Base-by-base conservation (phyloP, 2,888 invertebrate species). In the Chrysomela aeneicollis region DNA sequence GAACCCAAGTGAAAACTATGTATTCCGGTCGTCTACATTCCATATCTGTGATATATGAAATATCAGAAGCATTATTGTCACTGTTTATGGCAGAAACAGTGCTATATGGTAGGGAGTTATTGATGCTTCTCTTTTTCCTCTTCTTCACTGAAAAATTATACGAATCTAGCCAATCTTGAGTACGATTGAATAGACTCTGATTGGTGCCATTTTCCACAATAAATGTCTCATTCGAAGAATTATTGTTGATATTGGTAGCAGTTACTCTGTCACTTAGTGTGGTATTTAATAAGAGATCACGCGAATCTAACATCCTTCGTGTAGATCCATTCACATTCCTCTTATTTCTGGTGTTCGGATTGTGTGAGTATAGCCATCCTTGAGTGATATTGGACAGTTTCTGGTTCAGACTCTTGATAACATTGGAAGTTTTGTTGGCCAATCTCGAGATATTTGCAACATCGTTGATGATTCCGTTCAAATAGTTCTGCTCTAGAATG, bases 1-100 rank as follows among this genome's bases (percentile, higher is more conserved):
- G 84, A 59, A 97, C 92, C 93, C 97, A 96, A 2, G 95, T 94
- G 83, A 95, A 96, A 2, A 97, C 94, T 12, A 95, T 90, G 78
- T 97, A 97, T 82, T 97, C 94, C 0, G 92, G 91, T 72, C 89
- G 87, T 53, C 64, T 71, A 49, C 75, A 75, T 19, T 60, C 55
- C 9, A 50, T 26, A 10, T 47, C 37, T 18, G 17, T 52, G 19
- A 26, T 30, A 26, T 18, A 18, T 18, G 37, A 32, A 18, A 10
- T 10, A 26, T 37, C 52, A 3, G 60, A 53, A n/a, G 26, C 49
- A 22, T 50, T 55, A 19, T 10, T 15, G 17, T 1, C 15, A 51
- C 1, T 37, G 12, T 26, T 18, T 2, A 15, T 15, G 8, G 18
- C 10, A 18, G 35, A 35, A 35, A 37, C n/a, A 17, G 1, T 21